Evolutionary conservation across 2,888 invertebrate species (phyloP).

Genomic region (Drosophila pseudotalamancana): DNA sequence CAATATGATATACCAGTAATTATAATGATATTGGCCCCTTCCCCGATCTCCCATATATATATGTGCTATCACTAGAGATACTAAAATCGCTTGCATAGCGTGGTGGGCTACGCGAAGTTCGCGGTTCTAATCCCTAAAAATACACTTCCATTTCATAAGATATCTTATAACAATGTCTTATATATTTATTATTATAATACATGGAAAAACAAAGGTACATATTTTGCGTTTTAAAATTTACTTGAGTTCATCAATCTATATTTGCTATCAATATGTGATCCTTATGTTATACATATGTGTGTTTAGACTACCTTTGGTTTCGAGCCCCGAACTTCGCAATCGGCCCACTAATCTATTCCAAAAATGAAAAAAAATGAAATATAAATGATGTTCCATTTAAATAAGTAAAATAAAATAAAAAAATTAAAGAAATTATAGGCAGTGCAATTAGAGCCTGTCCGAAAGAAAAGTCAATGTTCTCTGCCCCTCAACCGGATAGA

Average conservation of each 20-base stretch:
- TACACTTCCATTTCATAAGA: too few species aligned
- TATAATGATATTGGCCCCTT: conserved; percentile 36
- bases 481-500: conserved; percentile 18
- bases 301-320: too few species aligned
- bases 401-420: neutral
- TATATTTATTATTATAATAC: too few species aligned
- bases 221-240: too few species aligned
- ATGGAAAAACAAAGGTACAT: too few species aligned
- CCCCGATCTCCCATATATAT: neutral
- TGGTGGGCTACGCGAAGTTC: conserved; percentile 1
- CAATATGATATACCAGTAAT: conserved; percentile 29
- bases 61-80: conserved; percentile 22
- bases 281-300: too few species aligned
- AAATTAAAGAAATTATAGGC: neutral
- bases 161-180: too few species aligned
- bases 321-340: too few species aligned
- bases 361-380: neutral
- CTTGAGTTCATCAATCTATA: too few species aligned
- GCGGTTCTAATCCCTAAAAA: neutral
- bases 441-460: conserved; percentile 8
- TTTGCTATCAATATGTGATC: too few species aligned
- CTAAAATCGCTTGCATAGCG: too few species aligned
- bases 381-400: too few species aligned
- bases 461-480: conserved; percentile 2
- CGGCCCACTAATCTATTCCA: neutral